A percentile compares a stretch with the other conserved stretches of the same genome.
These are phyloP conservation scores for Steinernema scapterisci DNA, from an alignment of 2,888 invertebrate species.

Conservation along the genomic window DNA sequence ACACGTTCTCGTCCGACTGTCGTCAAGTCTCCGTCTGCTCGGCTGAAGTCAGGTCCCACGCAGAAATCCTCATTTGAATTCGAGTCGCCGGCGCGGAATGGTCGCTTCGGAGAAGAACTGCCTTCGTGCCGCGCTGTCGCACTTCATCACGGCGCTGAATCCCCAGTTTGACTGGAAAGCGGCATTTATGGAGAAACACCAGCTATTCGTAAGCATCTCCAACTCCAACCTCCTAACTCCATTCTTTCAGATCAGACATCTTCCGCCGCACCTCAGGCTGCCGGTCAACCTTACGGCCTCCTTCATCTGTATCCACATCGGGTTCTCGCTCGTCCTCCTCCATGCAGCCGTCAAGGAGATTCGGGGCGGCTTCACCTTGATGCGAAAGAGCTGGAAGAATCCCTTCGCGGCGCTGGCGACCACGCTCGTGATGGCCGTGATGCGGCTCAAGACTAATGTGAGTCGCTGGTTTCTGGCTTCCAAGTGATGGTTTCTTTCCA, in stretches of 20 bases:
- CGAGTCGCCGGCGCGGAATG: not conserved
- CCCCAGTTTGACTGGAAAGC: not conserved
- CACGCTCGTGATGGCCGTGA: not conserved
- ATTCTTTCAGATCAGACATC: not conserved
- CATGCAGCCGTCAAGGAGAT: not conserved
- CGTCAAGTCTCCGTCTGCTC: too few species aligned
- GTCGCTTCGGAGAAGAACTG: constrained; percentile 12
- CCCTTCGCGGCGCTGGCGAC: not conserved
- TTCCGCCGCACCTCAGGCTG: not conserved
- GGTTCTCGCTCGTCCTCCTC: not conserved
- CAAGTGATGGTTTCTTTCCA: not conserved
- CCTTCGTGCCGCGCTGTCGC: not conserved
- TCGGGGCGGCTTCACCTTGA: not conserved
- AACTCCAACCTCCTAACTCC: too few species aligned
- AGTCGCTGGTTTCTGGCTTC: not conserved
- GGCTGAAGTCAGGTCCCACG: too few species aligned
- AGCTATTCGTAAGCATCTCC: not conserved
- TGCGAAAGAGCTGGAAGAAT: not conserved
- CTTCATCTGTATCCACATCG: not conserved
- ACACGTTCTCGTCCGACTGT: too few species aligned
- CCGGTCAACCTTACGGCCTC: not conserved
- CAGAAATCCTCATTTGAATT: not conserved
- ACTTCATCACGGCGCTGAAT: constrained; percentile 4
- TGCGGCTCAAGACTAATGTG: not conserved
- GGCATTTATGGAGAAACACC: not conserved